Conservation (phyloP, 92 coral and sea anemone species). For the Phymanthus crucifer region DNA sequence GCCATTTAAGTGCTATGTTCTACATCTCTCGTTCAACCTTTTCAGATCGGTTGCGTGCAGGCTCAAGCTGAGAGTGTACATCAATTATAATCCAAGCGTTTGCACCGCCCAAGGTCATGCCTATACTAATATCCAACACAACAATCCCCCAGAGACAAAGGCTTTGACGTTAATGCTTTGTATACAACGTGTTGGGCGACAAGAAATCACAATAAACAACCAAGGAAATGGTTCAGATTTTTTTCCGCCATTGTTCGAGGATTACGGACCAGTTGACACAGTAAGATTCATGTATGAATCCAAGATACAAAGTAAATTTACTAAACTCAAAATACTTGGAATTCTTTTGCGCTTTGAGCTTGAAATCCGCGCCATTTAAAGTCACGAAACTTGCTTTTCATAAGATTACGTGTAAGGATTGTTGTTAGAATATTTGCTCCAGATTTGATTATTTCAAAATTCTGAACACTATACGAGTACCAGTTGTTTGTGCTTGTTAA, state of each 20-base stretch:
- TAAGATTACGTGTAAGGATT: too few relatives aligned
- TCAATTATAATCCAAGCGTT: neutral
- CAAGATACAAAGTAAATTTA: neutral
- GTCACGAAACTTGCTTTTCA: too few relatives aligned
- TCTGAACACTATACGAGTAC: too few relatives aligned
- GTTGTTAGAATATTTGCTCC: too few relatives aligned
- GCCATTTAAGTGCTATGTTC: neutral
- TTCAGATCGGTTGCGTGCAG: constrained; percentile 24
- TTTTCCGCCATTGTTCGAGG: neutral
- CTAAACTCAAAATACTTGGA: neutral
- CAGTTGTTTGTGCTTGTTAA: too few relatives aligned
- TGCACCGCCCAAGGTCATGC: neutral
- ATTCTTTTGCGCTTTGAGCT: neutral
- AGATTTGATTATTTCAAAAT: too few relatives aligned
- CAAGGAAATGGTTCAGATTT: constrained; percentile 1
- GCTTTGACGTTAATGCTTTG: neutral
- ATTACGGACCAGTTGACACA: neutral
- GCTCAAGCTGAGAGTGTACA: constrained; percentile 28
- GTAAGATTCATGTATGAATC: neutral
- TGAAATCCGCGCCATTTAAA: too few relatives aligned
- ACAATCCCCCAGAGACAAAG: neutral
- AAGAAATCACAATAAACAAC: neutral
- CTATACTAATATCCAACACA: neutral
- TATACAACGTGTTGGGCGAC: constrained; percentile 1
- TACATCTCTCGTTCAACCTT: neutral